A percentile compares a stretch with the other conserved stretches of the same genome.
phyloP scores from a whole-genome alignment of 2,113 vertebrate genomes.

The Stigmatopora nigra region DNA sequence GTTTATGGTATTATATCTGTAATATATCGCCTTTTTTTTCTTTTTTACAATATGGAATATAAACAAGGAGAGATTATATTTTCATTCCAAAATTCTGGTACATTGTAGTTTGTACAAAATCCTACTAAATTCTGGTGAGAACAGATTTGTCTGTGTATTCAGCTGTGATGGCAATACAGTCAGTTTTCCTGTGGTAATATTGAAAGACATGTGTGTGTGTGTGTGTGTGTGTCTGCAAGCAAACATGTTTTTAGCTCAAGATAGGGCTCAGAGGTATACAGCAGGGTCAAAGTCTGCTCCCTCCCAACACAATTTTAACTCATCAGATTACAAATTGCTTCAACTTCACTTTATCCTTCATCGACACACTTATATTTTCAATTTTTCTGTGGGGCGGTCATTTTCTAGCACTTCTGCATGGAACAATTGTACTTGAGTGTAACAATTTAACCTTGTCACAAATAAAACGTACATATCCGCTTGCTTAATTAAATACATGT shows the following conservation, averaged over 20 bases:
- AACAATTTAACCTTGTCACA: not conserved
- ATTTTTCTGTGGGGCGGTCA: not conserved
- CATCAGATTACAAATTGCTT: not conserved
- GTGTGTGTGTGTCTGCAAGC: slow-evolving; percentile 37
- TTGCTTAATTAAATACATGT: not conserved
- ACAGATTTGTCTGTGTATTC: slow-evolving; percentile 16
- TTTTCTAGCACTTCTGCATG: slow-evolving; percentile 12
- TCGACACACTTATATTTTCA: slow-evolving; percentile 29
- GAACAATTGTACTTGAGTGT: not conserved
- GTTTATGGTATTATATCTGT: not conserved
- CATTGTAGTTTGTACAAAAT: not conserved
- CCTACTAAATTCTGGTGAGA: slow-evolving; percentile 4
- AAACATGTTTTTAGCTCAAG: slow-evolving; percentile 30
- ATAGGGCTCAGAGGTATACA: slow-evolving; percentile 53
- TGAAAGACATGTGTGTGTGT: slow-evolving; percentile 43
- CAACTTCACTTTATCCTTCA: slow-evolving; percentile 24
- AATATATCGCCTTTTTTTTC: not conserved
- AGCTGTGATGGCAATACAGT: slow-evolving; percentile 29
- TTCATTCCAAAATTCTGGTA: not conserved
- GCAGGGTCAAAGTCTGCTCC: slow-evolving; percentile 6
- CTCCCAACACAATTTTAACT: not conserved
- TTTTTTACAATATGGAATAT: not conserved
- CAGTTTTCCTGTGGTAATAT: slow-evolving; percentile 37
- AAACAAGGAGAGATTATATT: not conserved
- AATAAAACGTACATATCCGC: not conserved